Conservation (phyloP, 1,140 invertebrate genomes). For the Drosophila yakuba region DNA sequence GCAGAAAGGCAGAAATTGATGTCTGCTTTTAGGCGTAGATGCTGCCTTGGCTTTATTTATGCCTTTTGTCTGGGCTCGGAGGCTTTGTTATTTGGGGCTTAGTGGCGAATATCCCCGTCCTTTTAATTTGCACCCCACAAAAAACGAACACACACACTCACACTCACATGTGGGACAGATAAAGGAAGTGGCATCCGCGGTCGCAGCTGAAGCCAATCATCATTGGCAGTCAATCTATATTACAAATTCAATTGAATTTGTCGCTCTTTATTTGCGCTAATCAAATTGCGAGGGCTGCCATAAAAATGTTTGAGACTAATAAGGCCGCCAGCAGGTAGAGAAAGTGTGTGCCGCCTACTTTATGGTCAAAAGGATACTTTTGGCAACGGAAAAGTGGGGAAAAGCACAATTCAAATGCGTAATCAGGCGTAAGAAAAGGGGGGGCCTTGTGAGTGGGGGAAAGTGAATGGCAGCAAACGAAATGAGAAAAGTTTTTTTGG, state of each 20-base stretch:
- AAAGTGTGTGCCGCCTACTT: conserved; percentile 15
- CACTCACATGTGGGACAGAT: conserved; percentile 32
- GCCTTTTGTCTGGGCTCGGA: conserved; percentile 64
- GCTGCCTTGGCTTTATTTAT: conserved; percentile 67
- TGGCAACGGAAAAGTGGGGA: neutral
- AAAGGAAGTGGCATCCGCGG: conserved; percentile 21
- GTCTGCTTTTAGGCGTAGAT: conserved; percentile 76
- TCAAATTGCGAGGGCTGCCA: conserved; percentile 55
- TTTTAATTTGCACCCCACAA: conserved; percentile 65
- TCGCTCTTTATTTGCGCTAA: conserved; percentile 65
- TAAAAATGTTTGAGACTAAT: conserved; percentile 61
- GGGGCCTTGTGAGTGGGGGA: neutral
- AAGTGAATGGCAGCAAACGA: conserved; percentile 48
- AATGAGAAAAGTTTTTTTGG: conserved; percentile 79
- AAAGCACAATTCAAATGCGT: conserved; percentile 79
- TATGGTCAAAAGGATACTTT: conserved; percentile 17
- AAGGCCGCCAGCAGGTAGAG: conserved; percentile 32
- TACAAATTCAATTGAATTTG: conserved; percentile 81
- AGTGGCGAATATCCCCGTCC: conserved; percentile 59
- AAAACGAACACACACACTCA: neutral
- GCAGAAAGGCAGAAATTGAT: conserved; percentile 71
- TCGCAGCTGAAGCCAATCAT: conserved; percentile 68
- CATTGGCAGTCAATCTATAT: conserved; percentile 54
- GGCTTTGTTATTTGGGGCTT: conserved; percentile 76
- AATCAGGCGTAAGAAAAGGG: conserved; percentile 65